A percentile compares a stretch with the other conserved stretches of the same genome.
Conservation (phyloP, 2,888 invertebrate species). For the Pollenia angustigena region DNA sequence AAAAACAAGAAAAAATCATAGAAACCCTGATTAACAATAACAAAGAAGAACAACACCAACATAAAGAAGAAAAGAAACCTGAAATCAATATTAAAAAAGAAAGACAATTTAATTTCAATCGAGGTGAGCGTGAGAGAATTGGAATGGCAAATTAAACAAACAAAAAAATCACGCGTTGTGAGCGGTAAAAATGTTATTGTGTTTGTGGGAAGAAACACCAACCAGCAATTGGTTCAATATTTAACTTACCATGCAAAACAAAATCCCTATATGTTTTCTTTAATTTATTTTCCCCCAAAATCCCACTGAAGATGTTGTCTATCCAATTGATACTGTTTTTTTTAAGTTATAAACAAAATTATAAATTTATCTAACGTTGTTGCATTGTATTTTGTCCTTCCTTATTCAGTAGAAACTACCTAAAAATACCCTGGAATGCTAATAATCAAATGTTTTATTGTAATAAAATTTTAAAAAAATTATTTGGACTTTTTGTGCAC, state of each 20-base stretch:
- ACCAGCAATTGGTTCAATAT: conserved; percentile 20
- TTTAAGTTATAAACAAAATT: conserved; percentile 33
- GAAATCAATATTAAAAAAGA: conserved; percentile 83
- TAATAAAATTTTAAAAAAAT: not conserved
- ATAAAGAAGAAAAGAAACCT: conserved; percentile 67
- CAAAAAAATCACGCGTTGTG: conserved; percentile 37
- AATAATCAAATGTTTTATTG: not conserved
- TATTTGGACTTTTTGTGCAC: conserved; percentile 49
- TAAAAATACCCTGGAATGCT: conserved; percentile 34
- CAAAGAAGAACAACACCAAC: conserved; percentile 81
- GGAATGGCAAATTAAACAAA: conserved; percentile 74
- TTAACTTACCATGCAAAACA: conserved; percentile 27
- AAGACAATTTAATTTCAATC: conserved; percentile 84
- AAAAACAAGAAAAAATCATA: conserved; percentile 75
- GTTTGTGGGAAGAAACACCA: conserved; percentile 74
- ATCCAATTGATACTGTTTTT: conserved; percentile 61
- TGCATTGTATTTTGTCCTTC: conserved; percentile 71
- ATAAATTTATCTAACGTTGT: conserved; percentile 16
- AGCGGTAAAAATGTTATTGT: conserved; percentile 71
- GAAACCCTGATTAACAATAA: conserved; percentile 72
- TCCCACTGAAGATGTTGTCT: conserved; percentile 73
- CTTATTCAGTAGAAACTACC: conserved; percentile 54
- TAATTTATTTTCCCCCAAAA: conserved; percentile 56
- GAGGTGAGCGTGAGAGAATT: conserved; percentile 84
- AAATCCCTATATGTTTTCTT: conserved; percentile 38